A percentile compares a stretch with the other conserved stretches of the same genome.
These are phyloP conservation scores for Acrossocheilus fasciatus DNA, from an alignment of 2,797 vertebrate species.

Conservation along the genomic window DNA sequence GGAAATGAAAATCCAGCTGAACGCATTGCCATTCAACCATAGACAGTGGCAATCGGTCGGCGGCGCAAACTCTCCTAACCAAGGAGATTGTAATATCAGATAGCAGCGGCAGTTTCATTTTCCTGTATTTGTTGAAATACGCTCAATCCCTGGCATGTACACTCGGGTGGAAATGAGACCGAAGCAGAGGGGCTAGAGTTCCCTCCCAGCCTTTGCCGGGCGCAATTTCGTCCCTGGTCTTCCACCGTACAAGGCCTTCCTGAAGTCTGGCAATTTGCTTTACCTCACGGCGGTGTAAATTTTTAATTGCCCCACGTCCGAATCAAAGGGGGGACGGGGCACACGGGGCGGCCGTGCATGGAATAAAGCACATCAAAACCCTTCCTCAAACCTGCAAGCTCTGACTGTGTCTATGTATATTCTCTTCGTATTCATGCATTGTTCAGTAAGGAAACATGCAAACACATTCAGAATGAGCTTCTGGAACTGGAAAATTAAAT, in stretches of 20 bases:
- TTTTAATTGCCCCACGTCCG: conserved; percentile 77
- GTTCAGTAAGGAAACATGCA: conserved; percentile 70
- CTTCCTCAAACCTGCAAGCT: conserved; percentile 60
- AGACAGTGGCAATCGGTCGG: conserved; percentile 30
- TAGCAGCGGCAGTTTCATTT: conserved; percentile 55
- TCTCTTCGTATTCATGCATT: not conserved
- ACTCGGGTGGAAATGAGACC: conserved; percentile 60
- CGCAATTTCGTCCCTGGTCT: conserved; percentile 72
- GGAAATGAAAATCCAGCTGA: conserved; percentile 52
- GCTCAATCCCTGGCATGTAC: conserved; percentile 62
- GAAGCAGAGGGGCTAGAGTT: conserved; percentile 59
- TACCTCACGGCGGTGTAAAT: conserved; percentile 76
- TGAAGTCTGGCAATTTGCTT: conserved; percentile 78
- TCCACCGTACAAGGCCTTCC: conserved; percentile 71
- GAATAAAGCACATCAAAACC: conserved; percentile 63
- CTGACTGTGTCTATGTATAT: conserved; percentile 6
- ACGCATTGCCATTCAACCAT: conserved; percentile 48
- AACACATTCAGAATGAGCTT: conserved; percentile 74
- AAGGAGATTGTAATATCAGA: conserved; percentile 62
- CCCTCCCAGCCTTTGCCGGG: conserved; percentile 44
- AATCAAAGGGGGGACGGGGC: conserved; percentile 49
- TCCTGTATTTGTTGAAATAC: conserved; percentile 62
- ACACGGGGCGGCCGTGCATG: conserved; percentile 48
- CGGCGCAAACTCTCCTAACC: conserved; percentile 28
- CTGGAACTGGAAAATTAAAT: conserved; percentile 79